Conservation (phyloP, 2,113 vertebrate species). For the Plectropomus leopardus region DNA sequence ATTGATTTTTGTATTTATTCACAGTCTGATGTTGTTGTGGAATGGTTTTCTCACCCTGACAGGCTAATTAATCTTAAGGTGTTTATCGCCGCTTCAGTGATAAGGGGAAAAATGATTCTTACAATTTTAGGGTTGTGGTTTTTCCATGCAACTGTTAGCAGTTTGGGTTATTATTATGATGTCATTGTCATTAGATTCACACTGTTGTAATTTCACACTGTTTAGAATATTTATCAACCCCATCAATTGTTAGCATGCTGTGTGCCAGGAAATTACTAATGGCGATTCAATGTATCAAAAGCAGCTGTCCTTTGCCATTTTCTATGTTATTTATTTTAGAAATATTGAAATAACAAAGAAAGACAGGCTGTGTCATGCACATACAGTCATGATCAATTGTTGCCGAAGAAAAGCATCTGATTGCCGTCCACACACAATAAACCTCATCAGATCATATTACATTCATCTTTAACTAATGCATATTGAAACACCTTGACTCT, state of each 20-base stretch:
- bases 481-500: slow-evolving; percentile 60
- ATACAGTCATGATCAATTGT: neutral
- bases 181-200: slow-evolving; percentile 27
- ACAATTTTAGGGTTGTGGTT: neutral
- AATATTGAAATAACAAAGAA: neutral
- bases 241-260: neutral
- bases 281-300: slow-evolving; percentile 25
- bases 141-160: slow-evolving; percentile 9
- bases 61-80: slow-evolving; percentile 73
- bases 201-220: slow-evolving; percentile 22
- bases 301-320: slow-evolving; percentile 2
- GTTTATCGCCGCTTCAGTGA: slow-evolving; percentile 42
- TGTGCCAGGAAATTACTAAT: slow-evolving; percentile 7
- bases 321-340: neutral
- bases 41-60: slow-evolving; percentile 31
- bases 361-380: neutral
- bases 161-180: slow-evolving; percentile 20
- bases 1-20: slow-evolving; percentile 71
- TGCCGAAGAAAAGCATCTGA: neutral
- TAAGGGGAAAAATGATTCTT: slow-evolving; percentile 13
- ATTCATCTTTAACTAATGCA: slow-evolving; percentile 49
- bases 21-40: slow-evolving; percentile 41
- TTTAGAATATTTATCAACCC: slow-evolving; percentile 20
- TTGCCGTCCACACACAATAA: slow-evolving; percentile 18
- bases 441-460: slow-evolving; percentile 41